phyloP scores from a whole-genome alignment of 2,888 invertebrate genomes.

The Carpatolechia fugitivella region DNA sequence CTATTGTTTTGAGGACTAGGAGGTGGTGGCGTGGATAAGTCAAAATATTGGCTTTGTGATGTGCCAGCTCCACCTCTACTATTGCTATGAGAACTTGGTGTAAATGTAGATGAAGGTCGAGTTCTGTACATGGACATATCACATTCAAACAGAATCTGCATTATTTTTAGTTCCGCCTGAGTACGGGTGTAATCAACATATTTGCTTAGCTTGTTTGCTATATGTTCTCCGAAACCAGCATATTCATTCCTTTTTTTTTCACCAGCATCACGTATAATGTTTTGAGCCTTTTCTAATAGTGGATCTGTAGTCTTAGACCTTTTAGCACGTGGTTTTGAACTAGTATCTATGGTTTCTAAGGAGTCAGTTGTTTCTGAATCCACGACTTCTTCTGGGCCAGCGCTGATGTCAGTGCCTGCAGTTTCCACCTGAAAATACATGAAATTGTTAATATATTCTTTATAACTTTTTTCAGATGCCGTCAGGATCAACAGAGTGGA shows the following conservation, averaged over 20 bases:
- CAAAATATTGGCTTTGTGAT: no score
- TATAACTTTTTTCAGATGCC: conserved; percentile 16
- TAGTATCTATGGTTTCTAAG: conserved; percentile 2
- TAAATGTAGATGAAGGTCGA: conserved; percentile 7
- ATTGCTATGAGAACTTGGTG: no score
- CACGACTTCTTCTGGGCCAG: conserved; percentile 12
- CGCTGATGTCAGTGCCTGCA: conserved; percentile 15
- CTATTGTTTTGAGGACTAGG: not conserved
- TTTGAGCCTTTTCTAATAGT: conserved; percentile 19
- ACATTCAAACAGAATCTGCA: conserved; percentile 23
- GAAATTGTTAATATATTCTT: no score
- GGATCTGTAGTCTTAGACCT: conserved; percentile 19
- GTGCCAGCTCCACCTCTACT: no score
- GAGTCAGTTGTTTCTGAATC: conserved; percentile 18
- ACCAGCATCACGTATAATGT: conserved; percentile 15
- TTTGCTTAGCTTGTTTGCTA: no score
- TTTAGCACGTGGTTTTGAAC: conserved; percentile 18
- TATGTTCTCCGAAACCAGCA: conserved; percentile 24
- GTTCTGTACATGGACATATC: conserved; percentile 14
- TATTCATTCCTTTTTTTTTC: conserved; percentile 20
- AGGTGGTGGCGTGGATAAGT: conserved; percentile 1
- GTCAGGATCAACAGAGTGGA: conserved; percentile 19
- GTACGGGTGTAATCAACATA: conserved; percentile 24
- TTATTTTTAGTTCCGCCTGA: conserved; percentile 23
- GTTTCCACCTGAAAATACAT: conserved; percentile 9